Conservation (phyloP, 53 echinoderm and acorn worm genomes). For the Zoroaster sp. region DNA sequence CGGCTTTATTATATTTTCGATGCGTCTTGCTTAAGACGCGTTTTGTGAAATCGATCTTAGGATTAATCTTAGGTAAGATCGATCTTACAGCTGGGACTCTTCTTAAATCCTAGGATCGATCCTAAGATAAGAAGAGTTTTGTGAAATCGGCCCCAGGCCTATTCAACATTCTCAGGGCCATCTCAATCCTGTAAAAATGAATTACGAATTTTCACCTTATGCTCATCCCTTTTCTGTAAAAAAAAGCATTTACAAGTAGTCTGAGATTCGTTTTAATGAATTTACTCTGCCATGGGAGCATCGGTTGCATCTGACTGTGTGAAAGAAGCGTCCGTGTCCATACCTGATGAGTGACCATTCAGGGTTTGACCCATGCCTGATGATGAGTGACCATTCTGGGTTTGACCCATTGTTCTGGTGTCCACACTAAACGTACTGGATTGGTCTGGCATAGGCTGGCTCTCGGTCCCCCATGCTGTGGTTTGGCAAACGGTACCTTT, state of each 20-base stretch:
- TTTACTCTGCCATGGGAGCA: constrained; percentile 31
- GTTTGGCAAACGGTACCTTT: constrained; percentile 29
- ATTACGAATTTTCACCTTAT: background rate
- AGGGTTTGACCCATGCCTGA: background rate
- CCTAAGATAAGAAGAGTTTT: no score
- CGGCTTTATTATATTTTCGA: no score
- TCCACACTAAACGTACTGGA: background rate
- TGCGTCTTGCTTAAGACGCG: no score
- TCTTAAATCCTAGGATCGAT: no score
- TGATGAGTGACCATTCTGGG: background rate
- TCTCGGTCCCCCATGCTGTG: constrained; percentile 25
- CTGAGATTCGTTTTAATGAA: no score
- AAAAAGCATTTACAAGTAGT: background rate
- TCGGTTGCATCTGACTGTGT: background rate
- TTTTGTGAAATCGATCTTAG: no score
- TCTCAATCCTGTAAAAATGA: no score
- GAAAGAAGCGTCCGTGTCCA: background rate
- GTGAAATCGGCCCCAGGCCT: no score
- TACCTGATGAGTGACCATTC: background rate
- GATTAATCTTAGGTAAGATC: no score
- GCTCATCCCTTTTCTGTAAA: background rate
- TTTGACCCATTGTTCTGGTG: constrained; percentile 10
- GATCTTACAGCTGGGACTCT: no score
- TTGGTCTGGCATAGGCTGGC: constrained; percentile 7
- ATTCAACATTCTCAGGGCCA: no score